Base-by-base conservation (phyloP, 1,140 invertebrate genomes). In the Drosophila lacertosa region DNA sequence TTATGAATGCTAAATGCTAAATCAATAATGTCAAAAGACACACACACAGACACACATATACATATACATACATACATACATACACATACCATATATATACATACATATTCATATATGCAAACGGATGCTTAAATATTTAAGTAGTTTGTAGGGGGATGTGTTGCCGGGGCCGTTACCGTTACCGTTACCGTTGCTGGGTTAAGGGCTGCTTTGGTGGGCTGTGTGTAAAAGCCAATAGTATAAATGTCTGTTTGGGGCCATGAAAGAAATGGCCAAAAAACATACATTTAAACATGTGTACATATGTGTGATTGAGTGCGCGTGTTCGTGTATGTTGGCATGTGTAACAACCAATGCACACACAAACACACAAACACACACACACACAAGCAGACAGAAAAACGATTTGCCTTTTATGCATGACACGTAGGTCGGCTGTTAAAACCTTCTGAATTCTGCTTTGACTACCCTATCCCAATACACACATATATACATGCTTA, bases 91-190 rank as follows among this genome's bases (percentile, higher is more conserved):
- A 5, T 22, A 32, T 22, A 54, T 26, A 53, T 26, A 24, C 9
- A 47, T 32, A 39, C 9, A 20, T 29, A 18, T 16, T n/a, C 16
- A 16, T 40, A 39, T 40, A 45, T 24, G 13, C 50, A 57, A 37
- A 63, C 57, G 37, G 50, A 69, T 73, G 65, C 65, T 73, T 68
- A 68, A 68, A 73, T 73, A 73, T 73, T 73, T 67, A 73, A 73
- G 71, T 68, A 73, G 64, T 73, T 68, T 51, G 50, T 24, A 13
- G 11, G 33, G 55, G 24, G 11, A 18, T 15, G 35, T 10, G 32
- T n/a, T n/a, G n/a, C n/a, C n/a, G n/a, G n/a, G n/a, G n/a, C n/a
- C n/a, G n/a, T n/a, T n/a, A n/a, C n/a, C n/a, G n/a, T n/a, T n/a
- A n/a, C n/a, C n/a, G n/a, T n/a, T n/a, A n/a, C n/a, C 4, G 32